phyloP scores from a whole-genome alignment of 2,797 vertebrate genomes.

The Chelon auratus region DNA sequence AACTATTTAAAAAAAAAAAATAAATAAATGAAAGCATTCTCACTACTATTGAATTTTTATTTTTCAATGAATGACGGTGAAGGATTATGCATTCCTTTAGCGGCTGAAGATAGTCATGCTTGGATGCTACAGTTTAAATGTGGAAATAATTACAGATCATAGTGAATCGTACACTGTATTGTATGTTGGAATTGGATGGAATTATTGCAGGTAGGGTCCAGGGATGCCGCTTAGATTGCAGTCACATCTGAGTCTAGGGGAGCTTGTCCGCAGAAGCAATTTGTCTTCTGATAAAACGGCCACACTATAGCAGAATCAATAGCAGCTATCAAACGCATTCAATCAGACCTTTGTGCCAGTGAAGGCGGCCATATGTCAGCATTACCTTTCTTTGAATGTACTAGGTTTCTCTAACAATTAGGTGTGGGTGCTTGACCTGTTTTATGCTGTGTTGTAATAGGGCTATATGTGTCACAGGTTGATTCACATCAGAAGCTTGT shows the following conservation, averaged over 20 bases:
- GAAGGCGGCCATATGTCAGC: constrained; percentile 53
- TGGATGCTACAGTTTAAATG: background rate
- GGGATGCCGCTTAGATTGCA: constrained; percentile 44
- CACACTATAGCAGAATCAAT: constrained; percentile 73
- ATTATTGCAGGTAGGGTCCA: constrained; percentile 39
- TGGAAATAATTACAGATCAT: background rate
- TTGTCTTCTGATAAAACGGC: constrained; percentile 77
- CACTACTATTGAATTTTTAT: no score
- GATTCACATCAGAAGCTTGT: no score
- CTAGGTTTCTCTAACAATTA: constrained; percentile 38
- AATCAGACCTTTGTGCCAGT: constrained; percentile 69
- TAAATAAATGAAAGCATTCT: no score
- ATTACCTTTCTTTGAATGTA: constrained; percentile 57
- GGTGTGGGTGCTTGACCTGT: constrained; percentile 6
- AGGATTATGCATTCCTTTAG: background rate
- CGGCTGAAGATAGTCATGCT: background rate
- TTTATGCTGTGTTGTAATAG: background rate
- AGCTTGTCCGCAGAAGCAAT: constrained; percentile 70
- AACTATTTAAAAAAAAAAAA: no score
- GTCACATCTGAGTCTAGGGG: constrained; percentile 48
- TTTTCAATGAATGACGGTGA: no score
- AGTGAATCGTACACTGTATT: background rate
- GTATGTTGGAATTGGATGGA: constrained; percentile 9
- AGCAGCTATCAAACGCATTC: constrained; percentile 71
- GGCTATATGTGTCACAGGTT: background rate